phyloP scores from a whole-genome alignment of 2,888 invertebrate genomes.

The Morpho helenor region DNA sequence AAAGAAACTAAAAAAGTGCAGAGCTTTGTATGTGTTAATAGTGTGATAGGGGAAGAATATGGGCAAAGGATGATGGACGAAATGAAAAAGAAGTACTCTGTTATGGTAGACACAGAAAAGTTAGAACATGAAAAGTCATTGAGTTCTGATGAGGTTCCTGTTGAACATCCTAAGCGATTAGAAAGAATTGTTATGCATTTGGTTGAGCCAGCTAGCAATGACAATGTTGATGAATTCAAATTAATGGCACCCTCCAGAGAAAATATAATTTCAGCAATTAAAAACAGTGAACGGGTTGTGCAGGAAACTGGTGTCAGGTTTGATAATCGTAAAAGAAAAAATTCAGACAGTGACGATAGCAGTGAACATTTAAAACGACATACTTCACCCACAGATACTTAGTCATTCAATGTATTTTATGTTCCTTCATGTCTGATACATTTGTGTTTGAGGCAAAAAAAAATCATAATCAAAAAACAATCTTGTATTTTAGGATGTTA shows the following conservation, averaged over 20 bases:
- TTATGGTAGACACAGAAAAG: slow-evolving; percentile 79
- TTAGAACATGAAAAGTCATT: slow-evolving; percentile 43
- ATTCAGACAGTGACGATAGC: slow-evolving; percentile 45
- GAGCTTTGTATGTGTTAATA: slow-evolving; percentile 93
- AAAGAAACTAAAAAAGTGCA: slow-evolving; percentile 86
- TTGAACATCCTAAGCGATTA: slow-evolving; percentile 85
- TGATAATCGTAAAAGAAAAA: slow-evolving; percentile 65
- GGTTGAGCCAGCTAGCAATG: slow-evolving; percentile 56
- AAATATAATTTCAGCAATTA: slow-evolving; percentile 68
- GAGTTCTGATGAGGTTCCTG: slow-evolving; percentile 61
- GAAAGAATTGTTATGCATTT: slow-evolving; percentile 87
- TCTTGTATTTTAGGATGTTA: background rate
- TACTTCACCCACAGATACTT: slow-evolving; percentile 33
- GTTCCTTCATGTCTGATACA: background rate
- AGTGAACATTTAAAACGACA: slow-evolving; percentile 57
- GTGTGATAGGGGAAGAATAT: slow-evolving; percentile 86
- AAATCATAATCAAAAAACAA: too few relatives aligned
- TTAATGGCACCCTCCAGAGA: slow-evolving; percentile 68
- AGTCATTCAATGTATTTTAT: slow-evolving; percentile 6
- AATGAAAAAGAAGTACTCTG: slow-evolving; percentile 89
- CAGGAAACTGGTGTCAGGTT: slow-evolving; percentile 65
- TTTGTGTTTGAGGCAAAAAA: too few relatives aligned
- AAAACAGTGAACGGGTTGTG: slow-evolving; percentile 69
- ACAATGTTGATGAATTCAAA: slow-evolving; percentile 58
- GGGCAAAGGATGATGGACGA: slow-evolving; percentile 85